These are phyloP conservation scores for Sebastolobus alascanus DNA, from an alignment of 2,797 vertebrate species.

Conservation along the genomic window DNA sequence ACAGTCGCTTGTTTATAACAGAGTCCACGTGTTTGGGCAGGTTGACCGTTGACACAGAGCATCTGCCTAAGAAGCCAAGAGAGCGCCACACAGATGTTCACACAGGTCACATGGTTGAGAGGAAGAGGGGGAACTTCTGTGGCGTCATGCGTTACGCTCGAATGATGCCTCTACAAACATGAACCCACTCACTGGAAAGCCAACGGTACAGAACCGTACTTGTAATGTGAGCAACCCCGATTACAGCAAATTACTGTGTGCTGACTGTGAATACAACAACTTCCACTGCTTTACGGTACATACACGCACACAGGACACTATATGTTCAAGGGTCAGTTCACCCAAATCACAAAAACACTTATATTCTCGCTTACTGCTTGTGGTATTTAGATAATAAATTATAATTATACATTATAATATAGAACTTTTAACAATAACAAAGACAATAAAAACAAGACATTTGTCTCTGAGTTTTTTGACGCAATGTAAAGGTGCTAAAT, in stretches of 20 bases:
- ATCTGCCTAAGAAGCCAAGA: conserved; percentile 95
- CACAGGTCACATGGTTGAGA: conserved; percentile 66
- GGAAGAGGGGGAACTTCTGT: conserved; percentile 37
- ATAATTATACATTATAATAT: background rate
- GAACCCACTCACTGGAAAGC: conserved; percentile 17
- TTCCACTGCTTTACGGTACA: background rate
- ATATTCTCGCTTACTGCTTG: background rate
- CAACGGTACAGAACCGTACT: background rate
- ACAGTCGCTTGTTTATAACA: conserved; percentile 99
- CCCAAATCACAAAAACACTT: background rate
- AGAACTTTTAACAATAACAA: background rate
- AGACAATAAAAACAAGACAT: background rate
- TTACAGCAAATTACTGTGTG: background rate
- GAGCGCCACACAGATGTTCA: conserved; percentile 84
- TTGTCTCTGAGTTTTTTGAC: background rate
- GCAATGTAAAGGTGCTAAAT: background rate
- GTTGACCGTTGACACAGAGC: conserved; percentile 98
- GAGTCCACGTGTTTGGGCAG: conserved; percentile 99
- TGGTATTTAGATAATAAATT: background rate
- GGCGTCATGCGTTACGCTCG: conserved; percentile 29
- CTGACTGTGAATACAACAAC: background rate
- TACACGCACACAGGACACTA: background rate
- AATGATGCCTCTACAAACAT: conserved; percentile 24
- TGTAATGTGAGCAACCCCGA: background rate
- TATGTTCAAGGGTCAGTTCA: conserved; percentile 7